phyloP scores from a whole-genome alignment of 1,140 invertebrate species.

The Aphelinus atriplicis region DNA sequence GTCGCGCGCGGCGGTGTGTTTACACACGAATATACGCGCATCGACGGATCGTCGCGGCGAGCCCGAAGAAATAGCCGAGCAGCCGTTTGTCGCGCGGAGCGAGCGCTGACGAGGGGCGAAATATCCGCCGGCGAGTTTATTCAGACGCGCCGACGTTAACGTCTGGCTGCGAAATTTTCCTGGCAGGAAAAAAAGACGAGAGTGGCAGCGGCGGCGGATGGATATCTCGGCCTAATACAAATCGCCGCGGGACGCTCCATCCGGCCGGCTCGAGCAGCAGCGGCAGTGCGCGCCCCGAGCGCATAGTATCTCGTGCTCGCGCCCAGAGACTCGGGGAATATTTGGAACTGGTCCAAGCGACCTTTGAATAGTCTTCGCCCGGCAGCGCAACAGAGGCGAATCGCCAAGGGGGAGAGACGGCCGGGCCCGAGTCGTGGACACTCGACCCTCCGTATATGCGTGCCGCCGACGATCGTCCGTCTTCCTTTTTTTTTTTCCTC shows the following conservation, averaged over 20 bases:
- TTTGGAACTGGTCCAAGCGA: constrained; percentile 63
- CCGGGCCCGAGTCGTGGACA: constrained; percentile 4
- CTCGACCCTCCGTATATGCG: too few species aligned
- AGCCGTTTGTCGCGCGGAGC: constrained; percentile 12
- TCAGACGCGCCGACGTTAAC: neutral
- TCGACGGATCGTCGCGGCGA: constrained; percentile 40
- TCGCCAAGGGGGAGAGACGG: constrained; percentile 13
- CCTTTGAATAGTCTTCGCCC: constrained; percentile 60
- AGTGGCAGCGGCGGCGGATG: constrained; percentile 10
- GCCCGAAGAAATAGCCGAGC: too few species aligned
- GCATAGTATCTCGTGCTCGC: constrained; percentile 23
- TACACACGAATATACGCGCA: too few species aligned
- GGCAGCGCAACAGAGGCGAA: constrained; percentile 29
- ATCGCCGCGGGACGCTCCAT: constrained; percentile 37
- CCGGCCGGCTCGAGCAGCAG: constrained; percentile 24
- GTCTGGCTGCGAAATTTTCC: constrained; percentile 12
- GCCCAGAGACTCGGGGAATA: constrained; percentile 54
- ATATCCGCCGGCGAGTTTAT: constrained; percentile 15
- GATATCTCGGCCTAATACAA: constrained; percentile 26
- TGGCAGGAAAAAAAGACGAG: neutral
- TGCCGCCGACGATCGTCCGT: too few species aligned
- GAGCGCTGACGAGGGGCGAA: constrained; percentile 34
- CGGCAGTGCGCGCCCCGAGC: constrained; percentile 27
- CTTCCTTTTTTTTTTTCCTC: too few species aligned
- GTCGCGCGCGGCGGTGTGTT: too few species aligned